These are phyloP conservation scores for Peromyscus aztecus DNA, from an alignment of 2,797 vertebrate genomes.

Conservation along the genomic window DNA sequence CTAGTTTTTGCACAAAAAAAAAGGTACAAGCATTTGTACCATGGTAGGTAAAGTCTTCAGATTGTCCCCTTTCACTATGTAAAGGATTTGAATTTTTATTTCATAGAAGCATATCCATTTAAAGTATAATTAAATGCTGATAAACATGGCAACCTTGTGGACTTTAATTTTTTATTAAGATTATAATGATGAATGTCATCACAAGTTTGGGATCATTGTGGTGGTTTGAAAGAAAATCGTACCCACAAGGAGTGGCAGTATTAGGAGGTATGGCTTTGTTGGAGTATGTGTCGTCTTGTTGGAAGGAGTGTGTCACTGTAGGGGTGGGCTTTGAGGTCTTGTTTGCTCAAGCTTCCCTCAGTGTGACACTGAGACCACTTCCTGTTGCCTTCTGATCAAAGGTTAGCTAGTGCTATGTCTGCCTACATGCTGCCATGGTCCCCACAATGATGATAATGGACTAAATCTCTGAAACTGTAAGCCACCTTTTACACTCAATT, in stretches of 20 bases:
- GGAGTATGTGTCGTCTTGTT: too few relatives aligned
- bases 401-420: neutral
- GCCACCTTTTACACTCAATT: neutral
- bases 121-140: neutral
- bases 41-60: neutral
- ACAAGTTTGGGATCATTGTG: neutral
- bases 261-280: neutral
- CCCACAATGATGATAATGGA: neutral
- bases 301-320: too few relatives aligned
- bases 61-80: neutral
- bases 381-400: neutral
- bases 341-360: neutral
- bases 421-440: neutral
- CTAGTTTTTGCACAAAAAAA: neutral
- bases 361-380: neutral
- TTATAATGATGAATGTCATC: neutral
- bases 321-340: neutral
- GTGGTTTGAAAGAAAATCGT: neutral
- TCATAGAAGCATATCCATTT: neutral
- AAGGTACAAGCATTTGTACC: too few relatives aligned
- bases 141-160: neutral
- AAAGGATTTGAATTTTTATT: neutral
- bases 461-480: neutral
- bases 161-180: neutral
- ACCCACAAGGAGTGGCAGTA: neutral